Evolutionary conservation across 1,140 invertebrate species (phyloP), one percentile per base, ranked within the genome.

Genomic region (Drosophila equinoxialis): DNA sequence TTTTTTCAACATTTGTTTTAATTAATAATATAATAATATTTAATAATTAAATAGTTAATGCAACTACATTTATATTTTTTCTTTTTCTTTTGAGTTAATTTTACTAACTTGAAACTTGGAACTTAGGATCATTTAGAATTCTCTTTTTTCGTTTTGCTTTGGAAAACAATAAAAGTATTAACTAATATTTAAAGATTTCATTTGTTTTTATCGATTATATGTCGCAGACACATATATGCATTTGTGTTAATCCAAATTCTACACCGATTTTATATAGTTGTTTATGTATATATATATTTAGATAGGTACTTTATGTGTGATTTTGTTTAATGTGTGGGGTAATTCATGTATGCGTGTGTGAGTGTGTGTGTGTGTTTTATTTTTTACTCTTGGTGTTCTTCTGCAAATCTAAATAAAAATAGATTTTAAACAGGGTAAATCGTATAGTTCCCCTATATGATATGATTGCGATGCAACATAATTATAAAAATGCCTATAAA

Each of bases 401-500:
- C 57, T 35, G 64, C 62, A 62, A 77, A 84, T 65, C 70, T 64
- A 71, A 82, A 65, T 62, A n/a, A 72, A 62, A 63, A 14, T 37
- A 17, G 20, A 51, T n/a, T 35, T 26, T 30, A 6, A 20, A 41
- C 14, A 39, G 51, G 39, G 30, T 30, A 35, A 48, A 48, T 13
- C 3, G n/a, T 26, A 37, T 39, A 65, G 30, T 68, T 73, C n/a
- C 41, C 41, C 30, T 30, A 23, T 68, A 66, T 77, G 77, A 79
- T 74, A 77, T 77, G 77, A 79, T 73, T 71, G 77, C 68, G 84
- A 73, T 73, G 83, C 84, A 87, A 87, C 71, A 59, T 23, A 83
- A 64, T 57, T 68, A 55, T 60, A 73, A 77, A 79, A 61, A 62
- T 37, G 64, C 70, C 65, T 86, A 74, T 71, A 77, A 13, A 79